Base-by-base conservation (phyloP, 2,113 vertebrate species). In the Falcunculus frontatus region DNA sequence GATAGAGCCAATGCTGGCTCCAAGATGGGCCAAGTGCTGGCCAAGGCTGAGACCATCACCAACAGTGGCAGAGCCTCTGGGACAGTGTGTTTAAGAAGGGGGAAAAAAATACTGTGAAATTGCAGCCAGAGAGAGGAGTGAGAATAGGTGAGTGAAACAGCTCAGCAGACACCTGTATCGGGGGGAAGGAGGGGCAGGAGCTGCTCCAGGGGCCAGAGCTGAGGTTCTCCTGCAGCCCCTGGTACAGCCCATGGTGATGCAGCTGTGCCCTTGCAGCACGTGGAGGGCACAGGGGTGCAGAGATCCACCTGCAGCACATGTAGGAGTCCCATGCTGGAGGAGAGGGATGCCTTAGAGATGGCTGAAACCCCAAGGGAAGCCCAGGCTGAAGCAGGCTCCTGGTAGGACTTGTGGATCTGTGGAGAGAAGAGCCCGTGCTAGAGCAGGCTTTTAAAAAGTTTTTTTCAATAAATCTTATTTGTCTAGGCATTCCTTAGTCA, bases 341-440 rank as follows among this genome's bases (percentile, higher is more conserved):
- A 47, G 11, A 14, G 35, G 57, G 20, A n/a, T 47, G 29, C 17
- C 41, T 87, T 30, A 26, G 32, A 15, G 11, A 26, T 41, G 49
- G 16, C 41, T 87, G 75, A 42, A 72, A 79, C 2, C 13, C 13
- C 57, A 49, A 32, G 30, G 41, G 32, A 80, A 56, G 26, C 11
- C 21, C 41, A 39, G 32, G 35, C 9, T 56, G 35, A 49, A 72
- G 11, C 49, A 64, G 47, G 26, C 7, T 72, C 13, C 25, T 49
- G 11, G 21, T 9, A 64, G 14, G 29, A n/a, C 33, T 5, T 60
- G 13, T 67, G 29, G 29, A 44, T 37, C 6, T 37, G n/a, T 9
- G 33, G 33, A n/a, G 23, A n/a, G 29, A 46, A 19, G 3, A 82
- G 5, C 4, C 16, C 23, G 21, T 2, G 1, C 2, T 17, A 33